Evolutionary conservation across 2,113 vertebrate species (phyloP).

Genomic region (Kryptolebias marmoratus): DNA sequence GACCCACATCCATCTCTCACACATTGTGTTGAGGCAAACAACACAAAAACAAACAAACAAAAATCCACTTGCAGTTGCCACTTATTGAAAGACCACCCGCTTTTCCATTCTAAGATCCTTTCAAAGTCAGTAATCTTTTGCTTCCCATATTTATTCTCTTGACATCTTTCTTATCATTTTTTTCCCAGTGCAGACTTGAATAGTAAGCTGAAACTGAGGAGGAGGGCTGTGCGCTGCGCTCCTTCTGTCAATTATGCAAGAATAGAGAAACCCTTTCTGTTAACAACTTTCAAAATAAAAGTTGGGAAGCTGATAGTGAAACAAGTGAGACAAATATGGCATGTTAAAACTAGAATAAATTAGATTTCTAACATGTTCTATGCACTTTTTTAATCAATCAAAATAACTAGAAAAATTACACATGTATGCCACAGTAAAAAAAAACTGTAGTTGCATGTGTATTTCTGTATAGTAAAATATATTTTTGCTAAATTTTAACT

Average conservation of each 20-base stretch:
- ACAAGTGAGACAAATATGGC: neutral
- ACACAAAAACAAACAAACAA: constrained; percentile 24
- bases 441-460: too few species aligned
- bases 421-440: too few species aligned
- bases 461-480: too few species aligned
- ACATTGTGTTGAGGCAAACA: constrained; percentile 59
- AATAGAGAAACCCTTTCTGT: neutral
- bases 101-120: constrained; percentile 59
- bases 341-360: neutral
- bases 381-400: too few species aligned
- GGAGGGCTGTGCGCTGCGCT: constrained; percentile 40
- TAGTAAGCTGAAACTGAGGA: constrained; percentile 52
- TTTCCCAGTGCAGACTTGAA: constrained; percentile 65
- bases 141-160: constrained; percentile 49
- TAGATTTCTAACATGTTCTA: neutral
- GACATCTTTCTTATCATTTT: constrained; percentile 42
- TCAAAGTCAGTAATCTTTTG: constrained; percentile 22
- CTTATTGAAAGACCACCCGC: constrained; percentile 50
- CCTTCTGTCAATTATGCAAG: constrained; percentile 34
- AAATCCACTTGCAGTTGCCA: constrained; percentile 51
- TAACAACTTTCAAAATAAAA: constrained; percentile 64
- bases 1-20: constrained; percentile 66
- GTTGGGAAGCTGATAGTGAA: neutral
- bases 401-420: too few species aligned
- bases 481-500: too few species aligned